phyloP scores from a whole-genome alignment of 2,113 vertebrate species.

The Gymnarchus niloticus region DNA sequence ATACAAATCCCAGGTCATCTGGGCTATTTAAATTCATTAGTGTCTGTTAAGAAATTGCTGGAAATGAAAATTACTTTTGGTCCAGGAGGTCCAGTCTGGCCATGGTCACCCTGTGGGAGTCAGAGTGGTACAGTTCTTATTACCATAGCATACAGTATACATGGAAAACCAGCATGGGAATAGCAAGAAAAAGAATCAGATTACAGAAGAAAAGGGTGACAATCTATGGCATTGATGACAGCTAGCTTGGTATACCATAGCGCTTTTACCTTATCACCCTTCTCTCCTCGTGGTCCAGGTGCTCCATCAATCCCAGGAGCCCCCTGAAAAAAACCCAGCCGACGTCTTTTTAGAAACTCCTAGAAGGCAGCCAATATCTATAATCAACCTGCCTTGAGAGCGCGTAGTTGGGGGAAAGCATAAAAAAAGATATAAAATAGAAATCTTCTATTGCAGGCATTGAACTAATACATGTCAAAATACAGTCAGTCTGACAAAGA shows the following conservation, averaged over 20 bases:
- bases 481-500: not conserved
- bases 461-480: not conserved
- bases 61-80: slow-evolving; percentile 72
- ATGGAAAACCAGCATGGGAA: not conserved
- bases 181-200: not conserved
- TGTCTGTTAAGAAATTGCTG: not conserved
- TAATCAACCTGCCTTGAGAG: not conserved
- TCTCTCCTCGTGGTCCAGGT: slow-evolving; percentile 68
- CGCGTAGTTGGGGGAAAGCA: not conserved
- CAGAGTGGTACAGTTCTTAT: slow-evolving; percentile 9
- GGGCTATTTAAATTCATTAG: not conserved
- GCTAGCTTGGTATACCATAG: not conserved
- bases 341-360: not conserved
- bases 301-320: slow-evolving; percentile 67
- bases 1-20: not conserved
- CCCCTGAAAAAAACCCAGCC: slow-evolving; percentile 61
- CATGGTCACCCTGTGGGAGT: slow-evolving; percentile 73
- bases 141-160: not conserved
- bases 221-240: not conserved
- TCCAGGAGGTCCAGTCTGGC: slow-evolving; percentile 66
- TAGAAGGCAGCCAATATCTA: not conserved
- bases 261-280: slow-evolving; percentile 48
- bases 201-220: not conserved
- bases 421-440: not conserved
- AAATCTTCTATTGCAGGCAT: not conserved